Evolutionary conservation across 1,140 invertebrate genomes (phyloP).

Genomic region (Trichonephila clavipes): DNA sequence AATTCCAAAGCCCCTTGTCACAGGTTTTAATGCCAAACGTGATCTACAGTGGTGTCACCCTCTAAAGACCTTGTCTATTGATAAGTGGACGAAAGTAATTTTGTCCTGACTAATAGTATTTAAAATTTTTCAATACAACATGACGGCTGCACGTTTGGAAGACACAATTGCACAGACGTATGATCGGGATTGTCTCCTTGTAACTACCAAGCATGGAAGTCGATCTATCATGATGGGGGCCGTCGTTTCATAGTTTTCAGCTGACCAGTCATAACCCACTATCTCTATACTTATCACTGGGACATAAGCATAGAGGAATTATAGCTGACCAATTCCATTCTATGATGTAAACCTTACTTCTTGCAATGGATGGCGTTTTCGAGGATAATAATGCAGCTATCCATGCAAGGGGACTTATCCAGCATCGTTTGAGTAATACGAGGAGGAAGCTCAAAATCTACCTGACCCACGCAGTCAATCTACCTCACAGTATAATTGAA

Average conservation of each 20-base stretch:
- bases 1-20: background rate
- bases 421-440: background rate
- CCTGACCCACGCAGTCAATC: background rate
- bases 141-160: background rate
- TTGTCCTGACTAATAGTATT: background rate
- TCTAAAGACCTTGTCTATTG: background rate
- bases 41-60: background rate
- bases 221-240: too few species aligned
- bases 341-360: background rate
- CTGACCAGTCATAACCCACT: background rate
- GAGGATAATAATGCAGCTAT: background rate
- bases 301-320: background rate
- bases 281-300: background rate
- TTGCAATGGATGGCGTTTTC: background rate
- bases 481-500: background rate
- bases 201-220: too few species aligned
- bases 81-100: background rate
- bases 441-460: background rate
- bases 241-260: too few species aligned
- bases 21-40: background rate
- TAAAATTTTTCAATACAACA: background rate
- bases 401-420: background rate
- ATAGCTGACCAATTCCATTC: background rate
- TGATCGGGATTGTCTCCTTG: background rate
- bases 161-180: background rate